A percentile compares a stretch with the other conserved stretches of the same genome.
Evolutionary conservation across 2,113 vertebrate species (phyloP).

Genomic region (Galemys pyrenaicus): DNA sequence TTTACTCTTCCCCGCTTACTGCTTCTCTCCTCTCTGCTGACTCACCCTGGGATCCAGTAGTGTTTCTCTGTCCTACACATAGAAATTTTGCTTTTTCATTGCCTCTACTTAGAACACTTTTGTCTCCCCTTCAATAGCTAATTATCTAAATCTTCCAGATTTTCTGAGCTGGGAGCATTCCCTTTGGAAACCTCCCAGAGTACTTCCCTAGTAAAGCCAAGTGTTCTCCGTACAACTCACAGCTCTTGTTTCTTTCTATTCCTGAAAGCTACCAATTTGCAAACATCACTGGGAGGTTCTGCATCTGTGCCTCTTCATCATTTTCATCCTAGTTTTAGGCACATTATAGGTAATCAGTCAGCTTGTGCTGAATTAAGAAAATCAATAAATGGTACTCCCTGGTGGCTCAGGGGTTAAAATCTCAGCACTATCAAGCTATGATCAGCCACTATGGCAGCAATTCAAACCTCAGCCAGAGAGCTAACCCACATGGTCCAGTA

Average conservation of each 20-base stretch:
- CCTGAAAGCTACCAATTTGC: neutral
- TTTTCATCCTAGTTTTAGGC: neutral
- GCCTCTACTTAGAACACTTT: neutral
- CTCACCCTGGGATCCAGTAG: too few species aligned
- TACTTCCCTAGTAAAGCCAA: neutral
- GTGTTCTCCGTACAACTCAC: neutral
- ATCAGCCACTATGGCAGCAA: too few species aligned
- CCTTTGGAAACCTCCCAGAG: neutral
- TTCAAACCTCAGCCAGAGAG: too few species aligned
- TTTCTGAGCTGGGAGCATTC: neutral
- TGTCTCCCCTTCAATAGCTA: neutral
- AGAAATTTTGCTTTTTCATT: neutral
- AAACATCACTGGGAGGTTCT: neutral
- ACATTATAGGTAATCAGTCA: neutral
- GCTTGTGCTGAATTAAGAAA: slow-evolving; percentile 28
- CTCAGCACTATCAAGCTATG: too few species aligned
- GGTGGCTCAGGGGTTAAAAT: too few species aligned
- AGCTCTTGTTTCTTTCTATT: neutral
- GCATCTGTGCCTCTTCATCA: neutral
- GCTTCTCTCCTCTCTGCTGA: too few species aligned
- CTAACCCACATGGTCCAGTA: too few species aligned
- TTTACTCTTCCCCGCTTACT: rapidly evolving
- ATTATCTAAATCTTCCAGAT: neutral
- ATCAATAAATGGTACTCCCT: neutral
- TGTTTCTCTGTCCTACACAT: neutral